Percentiles rank a stretch among this genome's conserved stretches.
phyloP scores from a whole-genome alignment of 1,140 invertebrate species.

The Acromyrmex heyeri region DNA sequence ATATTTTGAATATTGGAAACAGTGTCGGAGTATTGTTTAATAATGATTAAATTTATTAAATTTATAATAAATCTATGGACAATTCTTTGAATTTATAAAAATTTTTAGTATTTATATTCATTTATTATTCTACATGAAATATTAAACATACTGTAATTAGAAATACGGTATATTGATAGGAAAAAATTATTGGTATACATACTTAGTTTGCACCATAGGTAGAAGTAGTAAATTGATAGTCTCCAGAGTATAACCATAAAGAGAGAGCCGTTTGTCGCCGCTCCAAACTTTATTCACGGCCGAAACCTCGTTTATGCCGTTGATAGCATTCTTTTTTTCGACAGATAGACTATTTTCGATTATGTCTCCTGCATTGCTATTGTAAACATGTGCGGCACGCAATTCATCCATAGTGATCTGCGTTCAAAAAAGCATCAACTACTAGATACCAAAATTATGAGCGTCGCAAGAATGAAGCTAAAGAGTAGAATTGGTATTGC shows the following conservation, averaged over 20 bases:
- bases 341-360: conserved; percentile 67
- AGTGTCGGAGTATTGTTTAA: not conserved
- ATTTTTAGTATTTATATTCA: not conserved
- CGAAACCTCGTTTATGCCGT: conserved; percentile 78
- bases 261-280: conserved; percentile 94
- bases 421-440: not conserved
- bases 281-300: conserved; percentile 88
- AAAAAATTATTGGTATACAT: conserved; percentile 81
- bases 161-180: conserved; percentile 34
- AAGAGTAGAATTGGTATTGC: not conserved
- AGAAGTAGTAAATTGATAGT: conserved; percentile 97
- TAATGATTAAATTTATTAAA: not conserved
- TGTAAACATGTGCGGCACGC: conserved; percentile 85
- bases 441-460: not conserved
- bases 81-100: not conserved
- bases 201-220: conserved; percentile 99
- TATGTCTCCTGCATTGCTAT: conserved; percentile 60
- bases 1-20: not conserved
- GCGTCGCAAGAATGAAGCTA: not conserved
- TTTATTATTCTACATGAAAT: not conserved
- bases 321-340: conserved; percentile 65
- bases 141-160: not conserved
- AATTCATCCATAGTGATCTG: conserved; percentile 91
- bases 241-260: conserved; percentile 98
- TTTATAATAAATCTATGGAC: not conserved